phyloP scores from a whole-genome alignment of 2,888 invertebrate genomes.

The Hydrotaea cyrtoneurina region DNA sequence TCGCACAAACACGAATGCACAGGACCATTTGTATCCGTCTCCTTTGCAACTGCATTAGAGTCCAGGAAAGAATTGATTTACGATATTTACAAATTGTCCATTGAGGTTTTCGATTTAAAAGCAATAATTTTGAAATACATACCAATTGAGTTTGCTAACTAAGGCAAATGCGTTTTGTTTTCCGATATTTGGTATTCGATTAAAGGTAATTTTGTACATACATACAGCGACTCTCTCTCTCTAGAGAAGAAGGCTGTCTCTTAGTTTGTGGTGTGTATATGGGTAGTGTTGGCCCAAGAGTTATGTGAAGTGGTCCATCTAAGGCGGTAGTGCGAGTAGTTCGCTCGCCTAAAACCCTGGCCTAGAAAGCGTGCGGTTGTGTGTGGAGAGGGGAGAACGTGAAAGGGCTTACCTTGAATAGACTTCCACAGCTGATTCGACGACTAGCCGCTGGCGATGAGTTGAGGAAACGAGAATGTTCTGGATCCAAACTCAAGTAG shows the following conservation, averaged over 20 bases:
- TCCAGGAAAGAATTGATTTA: neutral
- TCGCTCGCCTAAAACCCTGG: constrained; percentile 21
- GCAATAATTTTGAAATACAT: constrained; percentile 77
- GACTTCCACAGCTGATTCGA: constrained; percentile 94
- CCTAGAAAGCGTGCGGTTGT: neutral
- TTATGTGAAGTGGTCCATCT: constrained; percentile 1
- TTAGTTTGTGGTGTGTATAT: constrained; percentile 17
- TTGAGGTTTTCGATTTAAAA: neutral
- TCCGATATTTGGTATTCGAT: constrained; percentile 28
- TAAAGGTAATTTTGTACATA: constrained; percentile 7
- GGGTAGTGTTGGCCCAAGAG: constrained; percentile 12
- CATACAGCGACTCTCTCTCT: constrained; percentile 20
- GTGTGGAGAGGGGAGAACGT: neutral
- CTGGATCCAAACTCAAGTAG: constrained; percentile 84
- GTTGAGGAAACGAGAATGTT: constrained; percentile 85
- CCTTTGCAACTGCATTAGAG: neutral
- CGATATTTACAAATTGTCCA: constrained; percentile 31
- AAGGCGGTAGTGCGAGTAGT: neutral
- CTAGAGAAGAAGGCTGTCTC: constrained; percentile 3
- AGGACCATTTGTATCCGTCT: neutral
- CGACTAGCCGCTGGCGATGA: constrained; percentile 92
- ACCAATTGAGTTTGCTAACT: constrained; percentile 77
- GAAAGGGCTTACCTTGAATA: constrained; percentile 85
- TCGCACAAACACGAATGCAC: neutral
- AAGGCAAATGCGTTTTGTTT: neutral